Evolutionary conservation across 2,888 invertebrate species (phyloP), one percentile per base, ranked within the genome.

Genomic region (Andrena chrysosceles): DNA sequence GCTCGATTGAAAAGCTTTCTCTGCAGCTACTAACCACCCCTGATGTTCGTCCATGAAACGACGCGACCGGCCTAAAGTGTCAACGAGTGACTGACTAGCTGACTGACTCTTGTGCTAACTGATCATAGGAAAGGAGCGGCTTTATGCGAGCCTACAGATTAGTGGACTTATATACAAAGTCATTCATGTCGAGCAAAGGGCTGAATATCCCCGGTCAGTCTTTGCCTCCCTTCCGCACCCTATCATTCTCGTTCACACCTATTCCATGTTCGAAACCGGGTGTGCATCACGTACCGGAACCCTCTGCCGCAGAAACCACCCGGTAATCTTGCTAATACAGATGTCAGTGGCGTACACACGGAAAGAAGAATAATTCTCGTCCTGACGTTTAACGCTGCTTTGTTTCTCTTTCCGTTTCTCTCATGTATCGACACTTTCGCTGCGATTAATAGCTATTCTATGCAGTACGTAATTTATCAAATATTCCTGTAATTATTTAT

Each of bases 251-350:
- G 77, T 88, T 88, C 87, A 84, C 89, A 93, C 92, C 92, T 92
- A 91, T 92, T 91, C 85, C 87, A 77, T 86, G 90, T 87, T 80
- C 74, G 85, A 76, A 85, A 90, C 87, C 89, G 90, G 89, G 86
- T 91, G 90, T 85, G 84, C 86, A 86, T 90, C 91, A 89, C 90
- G 87, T 89, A 89, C 81, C 76, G 78, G 84, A 84, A 83, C 89
- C 83, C 85, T 81, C 74, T 42, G 85, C 84, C 77, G 73, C 70
- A 80, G 69, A 82, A 88, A 89, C 87, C 89, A 89, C 87, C 87
- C 89, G 91, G 90, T 91, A 92, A 92, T 92, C 91, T 90, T 89
- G 91, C 91, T 93, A 93, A 93, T 93, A 93, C 93, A 93, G 93
- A 93, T 93, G 93, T 93, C 93, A 93, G 89, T 85, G 90, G 87